A percentile compares a stretch with the other conserved stretches of the same genome.
Conservation (phyloP, 2,888 invertebrate genomes). For the Miltochrista miniata region DNA sequence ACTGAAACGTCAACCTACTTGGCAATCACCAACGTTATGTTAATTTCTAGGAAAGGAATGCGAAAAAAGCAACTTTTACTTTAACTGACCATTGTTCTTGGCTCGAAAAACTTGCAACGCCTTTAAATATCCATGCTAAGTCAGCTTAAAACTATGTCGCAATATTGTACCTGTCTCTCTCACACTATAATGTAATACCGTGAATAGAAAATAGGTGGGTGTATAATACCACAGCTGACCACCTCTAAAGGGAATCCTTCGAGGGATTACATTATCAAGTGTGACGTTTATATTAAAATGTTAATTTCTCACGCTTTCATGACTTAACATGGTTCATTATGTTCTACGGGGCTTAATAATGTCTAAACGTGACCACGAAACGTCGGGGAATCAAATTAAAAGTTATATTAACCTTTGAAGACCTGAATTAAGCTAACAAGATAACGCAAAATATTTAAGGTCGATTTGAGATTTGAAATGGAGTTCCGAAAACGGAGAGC, state of each 20-base stretch:
- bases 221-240: slow-evolving; percentile 2
- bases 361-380: too few relatives aligned
- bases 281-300: slow-evolving; percentile 5
- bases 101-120: background rate
- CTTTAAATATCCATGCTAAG: background rate
- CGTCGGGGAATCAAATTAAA: too few relatives aligned
- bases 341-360: too few relatives aligned
- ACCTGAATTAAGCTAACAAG: too few relatives aligned
- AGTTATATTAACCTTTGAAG: too few relatives aligned
- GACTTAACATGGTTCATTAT: background rate
- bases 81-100: slow-evolving; percentile 4
- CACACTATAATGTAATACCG: slow-evolving; percentile 8
- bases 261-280: slow-evolving; percentile 1
- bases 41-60: slow-evolving; percentile 49
- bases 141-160: too few relatives aligned
- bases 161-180: background rate
- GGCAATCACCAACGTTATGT: slow-evolving; percentile 60
- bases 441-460: too few relatives aligned
- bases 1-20: slow-evolving; percentile 68
- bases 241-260: slow-evolving; percentile 9
- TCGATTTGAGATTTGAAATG: too few relatives aligned
- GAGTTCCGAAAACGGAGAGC: too few relatives aligned
- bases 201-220: slow-evolving; percentile 6
- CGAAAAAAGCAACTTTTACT: slow-evolving; percentile 35
- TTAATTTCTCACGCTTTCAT: background rate